Evolutionary conservation across 2,113 vertebrate genomes (phyloP).

Genomic region (Passer domesticus): DNA sequence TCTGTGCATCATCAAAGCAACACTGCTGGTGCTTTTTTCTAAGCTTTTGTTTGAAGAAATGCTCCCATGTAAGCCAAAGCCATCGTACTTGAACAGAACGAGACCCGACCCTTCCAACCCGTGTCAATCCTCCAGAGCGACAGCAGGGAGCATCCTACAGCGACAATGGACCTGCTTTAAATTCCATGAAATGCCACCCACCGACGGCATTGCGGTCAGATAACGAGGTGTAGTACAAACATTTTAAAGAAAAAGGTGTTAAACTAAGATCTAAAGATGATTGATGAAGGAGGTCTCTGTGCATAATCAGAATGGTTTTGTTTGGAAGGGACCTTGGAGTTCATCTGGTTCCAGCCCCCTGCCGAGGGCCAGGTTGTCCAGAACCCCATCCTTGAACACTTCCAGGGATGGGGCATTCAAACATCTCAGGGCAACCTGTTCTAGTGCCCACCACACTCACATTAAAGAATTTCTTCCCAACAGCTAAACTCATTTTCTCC

Average conservation of each 20-base stretch:
- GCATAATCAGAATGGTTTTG: neutral
- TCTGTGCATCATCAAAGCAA: neutral
- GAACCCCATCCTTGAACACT: neutral
- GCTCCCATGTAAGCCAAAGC: neutral
- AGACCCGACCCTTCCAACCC: neutral
- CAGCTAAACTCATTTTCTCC: neutral
- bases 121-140: accelerated
- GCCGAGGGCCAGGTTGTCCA: neutral
- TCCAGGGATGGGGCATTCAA: neutral
- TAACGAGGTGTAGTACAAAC: neutral
- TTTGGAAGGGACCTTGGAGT: neutral
- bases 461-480: neutral
- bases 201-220: accelerated
- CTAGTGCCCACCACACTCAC: neutral
- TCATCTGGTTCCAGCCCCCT: neutral
- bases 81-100: neutral
- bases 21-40: neutral
- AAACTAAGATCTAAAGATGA: neutral
- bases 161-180: neutral
- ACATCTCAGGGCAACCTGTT: neutral
- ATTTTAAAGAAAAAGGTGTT: neutral
- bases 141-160: neutral
- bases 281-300: neutral
- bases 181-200: neutral
- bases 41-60: neutral